These are phyloP conservation scores for Acanthosepion pharaonis DNA, from an alignment of 2,888 invertebrate genomes.

Conservation along the genomic window DNA sequence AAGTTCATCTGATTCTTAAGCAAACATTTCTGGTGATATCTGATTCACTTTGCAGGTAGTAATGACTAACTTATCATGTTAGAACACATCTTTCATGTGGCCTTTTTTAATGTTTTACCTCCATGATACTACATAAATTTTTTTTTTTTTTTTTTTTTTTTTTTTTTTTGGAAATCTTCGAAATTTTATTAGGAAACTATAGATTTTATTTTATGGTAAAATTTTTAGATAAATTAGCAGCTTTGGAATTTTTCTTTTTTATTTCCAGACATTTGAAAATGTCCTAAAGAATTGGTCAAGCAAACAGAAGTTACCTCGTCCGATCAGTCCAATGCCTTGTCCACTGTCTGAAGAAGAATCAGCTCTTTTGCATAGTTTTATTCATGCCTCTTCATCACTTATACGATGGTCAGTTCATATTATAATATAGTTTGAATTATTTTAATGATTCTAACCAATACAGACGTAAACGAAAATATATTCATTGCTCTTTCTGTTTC, in stretches of 20 bases:
- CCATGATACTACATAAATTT: background rate
- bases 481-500: too few species aligned
- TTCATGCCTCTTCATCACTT: slow-evolving; percentile 88
- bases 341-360: slow-evolving; percentile 80
- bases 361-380: slow-evolving; percentile 83
- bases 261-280: slow-evolving; percentile 84
- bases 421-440: background rate
- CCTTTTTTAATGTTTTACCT: too few species aligned
- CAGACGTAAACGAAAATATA: too few species aligned
- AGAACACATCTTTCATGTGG: too few species aligned
- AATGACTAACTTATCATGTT: background rate
- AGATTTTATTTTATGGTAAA: background rate
- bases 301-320: slow-evolving; percentile 79
- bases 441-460: background rate
- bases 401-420: slow-evolving; percentile 80
- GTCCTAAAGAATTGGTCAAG: slow-evolving; percentile 91
- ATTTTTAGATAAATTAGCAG: background rate
- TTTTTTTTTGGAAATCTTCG: background rate
- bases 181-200: background rate
- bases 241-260: slow-evolving; percentile 37
- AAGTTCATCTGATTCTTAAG: background rate
- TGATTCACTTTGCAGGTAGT: too few species aligned
- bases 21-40: background rate
- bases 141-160: background rate
- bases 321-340: slow-evolving; percentile 64